These are phyloP conservation scores for Drosophila nigricruria DNA, from an alignment of 2,888 invertebrate genomes.

Conservation along the genomic window DNA sequence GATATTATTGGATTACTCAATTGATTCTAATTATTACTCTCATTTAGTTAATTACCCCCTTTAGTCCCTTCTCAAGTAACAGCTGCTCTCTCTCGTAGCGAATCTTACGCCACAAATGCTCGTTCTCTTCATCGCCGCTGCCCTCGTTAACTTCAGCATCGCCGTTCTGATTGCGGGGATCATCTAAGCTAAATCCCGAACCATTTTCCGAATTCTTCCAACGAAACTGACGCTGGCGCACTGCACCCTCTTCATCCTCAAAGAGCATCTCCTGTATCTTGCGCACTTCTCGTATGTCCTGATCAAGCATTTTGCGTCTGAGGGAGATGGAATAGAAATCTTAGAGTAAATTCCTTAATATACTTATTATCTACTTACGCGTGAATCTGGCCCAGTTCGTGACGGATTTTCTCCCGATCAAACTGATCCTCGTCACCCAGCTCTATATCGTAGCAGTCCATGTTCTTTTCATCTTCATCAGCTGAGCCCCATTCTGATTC, in stretches of 20 bases:
- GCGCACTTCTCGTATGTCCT: constrained; percentile 94
- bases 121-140: constrained; percentile 89
- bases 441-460: constrained; percentile 93
- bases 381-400: constrained; percentile 94
- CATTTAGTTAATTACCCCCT: constrained; percentile 46
- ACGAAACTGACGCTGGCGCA: constrained; percentile 92
- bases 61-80: constrained; percentile 86
- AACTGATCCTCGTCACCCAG: constrained; percentile 93
- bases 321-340: neutral
- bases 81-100: constrained; percentile 93
- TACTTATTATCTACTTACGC: constrained; percentile 87
- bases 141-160: constrained; percentile 86
- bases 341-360: neutral
- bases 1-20: neutral
- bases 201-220: constrained; percentile 92
- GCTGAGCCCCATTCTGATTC: constrained; percentile 96
- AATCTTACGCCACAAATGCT: constrained; percentile 92
- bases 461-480: constrained; percentile 93
- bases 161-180: constrained; percentile 75
- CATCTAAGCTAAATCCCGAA: constrained; percentile 76
- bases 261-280: constrained; percentile 94
- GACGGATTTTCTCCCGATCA: constrained; percentile 91
- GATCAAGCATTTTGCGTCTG: constrained; percentile 93
- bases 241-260: constrained; percentile 94
- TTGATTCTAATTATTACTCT: neutral